A percentile compares a stretch with the other conserved stretches of the same genome.
Conservation (phyloP, 2,113 vertebrate genomes). For the Microtus pennsylvanicus region DNA sequence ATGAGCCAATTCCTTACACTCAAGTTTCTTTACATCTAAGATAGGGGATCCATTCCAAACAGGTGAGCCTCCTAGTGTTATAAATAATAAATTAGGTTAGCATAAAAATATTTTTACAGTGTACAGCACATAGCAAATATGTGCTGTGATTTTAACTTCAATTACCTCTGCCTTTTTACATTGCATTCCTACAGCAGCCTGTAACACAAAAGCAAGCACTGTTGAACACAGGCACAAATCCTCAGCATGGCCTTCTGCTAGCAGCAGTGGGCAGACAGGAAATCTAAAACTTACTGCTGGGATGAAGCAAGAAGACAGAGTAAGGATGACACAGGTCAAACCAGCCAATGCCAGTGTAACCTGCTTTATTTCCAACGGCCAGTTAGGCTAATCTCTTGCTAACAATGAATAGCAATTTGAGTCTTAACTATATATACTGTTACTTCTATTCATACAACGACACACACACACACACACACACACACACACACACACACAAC, state of each 20-base stretch:
- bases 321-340: neutral
- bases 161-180: neutral
- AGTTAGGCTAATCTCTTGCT: neutral
- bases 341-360: neutral
- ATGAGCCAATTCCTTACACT: neutral
- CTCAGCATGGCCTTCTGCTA: neutral
- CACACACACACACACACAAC: neutral
- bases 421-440: neutral
- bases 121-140: neutral
- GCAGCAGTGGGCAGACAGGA: neutral
- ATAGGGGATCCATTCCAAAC: neutral
- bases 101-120: neutral
- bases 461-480: fast-evolving
- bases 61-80: neutral
- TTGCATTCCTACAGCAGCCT: neutral
- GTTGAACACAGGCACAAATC: neutral
- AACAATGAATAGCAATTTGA: neutral
- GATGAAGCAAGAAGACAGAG: neutral
- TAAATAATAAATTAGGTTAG: neutral
- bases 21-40: neutral
- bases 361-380: neutral
- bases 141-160: neutral
- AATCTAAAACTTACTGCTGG: neutral
- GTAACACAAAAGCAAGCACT: neutral
- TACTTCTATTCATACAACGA: neutral